Evolutionary conservation across 1,140 invertebrate species (phyloP).

Genomic region (Eurosta solidaginis): DNA sequence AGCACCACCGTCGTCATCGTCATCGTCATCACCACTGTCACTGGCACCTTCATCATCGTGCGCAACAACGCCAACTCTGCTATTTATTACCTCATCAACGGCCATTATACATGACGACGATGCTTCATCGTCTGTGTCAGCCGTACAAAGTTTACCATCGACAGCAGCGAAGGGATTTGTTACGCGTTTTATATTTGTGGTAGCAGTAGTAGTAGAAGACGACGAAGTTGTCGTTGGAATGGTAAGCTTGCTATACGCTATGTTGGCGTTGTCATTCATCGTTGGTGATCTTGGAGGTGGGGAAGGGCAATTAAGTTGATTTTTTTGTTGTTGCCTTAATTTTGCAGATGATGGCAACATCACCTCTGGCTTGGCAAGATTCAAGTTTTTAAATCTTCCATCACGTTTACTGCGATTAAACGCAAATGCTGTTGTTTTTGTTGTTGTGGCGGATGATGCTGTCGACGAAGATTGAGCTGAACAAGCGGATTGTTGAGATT

Average conservation of each 20-base stretch:
- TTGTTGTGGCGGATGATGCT: slow-evolving; percentile 29
- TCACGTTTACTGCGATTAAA: slow-evolving; percentile 48
- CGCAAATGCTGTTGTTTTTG: slow-evolving; percentile 24
- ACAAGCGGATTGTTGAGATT: background rate
- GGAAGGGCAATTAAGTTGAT: slow-evolving; percentile 30
- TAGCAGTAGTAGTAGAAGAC: background rate
- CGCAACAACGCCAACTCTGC: background rate
- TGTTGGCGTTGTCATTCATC: background rate
- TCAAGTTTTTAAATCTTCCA: slow-evolving; percentile 58
- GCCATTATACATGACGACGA: slow-evolving; percentile 5
- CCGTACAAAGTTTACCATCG: background rate
- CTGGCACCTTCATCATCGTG: background rate
- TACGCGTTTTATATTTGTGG: background rate
- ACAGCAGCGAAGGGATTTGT: background rate
- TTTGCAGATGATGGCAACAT: slow-evolving; percentile 56
- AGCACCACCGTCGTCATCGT: background rate
- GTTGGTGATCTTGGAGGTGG: slow-evolving; percentile 9
- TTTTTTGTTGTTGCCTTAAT: slow-evolving; percentile 50
- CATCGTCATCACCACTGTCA: background rate
- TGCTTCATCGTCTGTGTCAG: background rate
- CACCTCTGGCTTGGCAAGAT: slow-evolving; percentile 53
- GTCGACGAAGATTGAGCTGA: background rate
- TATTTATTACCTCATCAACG: slow-evolving; percentile 19
- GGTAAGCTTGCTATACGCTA: background rate
- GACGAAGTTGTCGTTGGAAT: background rate